Percentiles rank a stretch among this genome's conserved stretches.
These are phyloP conservation scores for Tetanocera ferruginea DNA, from an alignment of 2,888 invertebrate genomes.

Conservation along the genomic window DNA sequence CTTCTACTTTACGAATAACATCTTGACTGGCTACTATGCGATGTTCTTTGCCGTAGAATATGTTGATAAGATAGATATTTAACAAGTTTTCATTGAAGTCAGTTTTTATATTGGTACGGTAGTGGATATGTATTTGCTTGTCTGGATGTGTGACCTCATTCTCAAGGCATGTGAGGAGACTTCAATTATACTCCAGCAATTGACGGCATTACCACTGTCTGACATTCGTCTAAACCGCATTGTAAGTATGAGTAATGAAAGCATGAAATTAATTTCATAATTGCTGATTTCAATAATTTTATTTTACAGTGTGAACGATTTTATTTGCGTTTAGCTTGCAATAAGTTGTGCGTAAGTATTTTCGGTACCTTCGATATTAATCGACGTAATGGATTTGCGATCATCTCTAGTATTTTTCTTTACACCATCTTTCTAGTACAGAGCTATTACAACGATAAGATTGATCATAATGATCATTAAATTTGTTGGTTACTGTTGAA, in stretches of 20 bases:
- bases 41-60: background rate
- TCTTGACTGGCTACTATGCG: background rate
- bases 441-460: background rate
- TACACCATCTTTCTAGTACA: slow-evolving; percentile 16
- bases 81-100: no score
- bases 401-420: background rate
- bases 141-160: background rate
- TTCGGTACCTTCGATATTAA: background rate
- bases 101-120: background rate
- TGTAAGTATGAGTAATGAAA: background rate
- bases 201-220: background rate
- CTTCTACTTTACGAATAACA: background rate
- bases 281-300: background rate
- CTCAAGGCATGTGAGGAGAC: background rate
- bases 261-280: background rate
- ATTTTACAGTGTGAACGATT: background rate
- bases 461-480: background rate
- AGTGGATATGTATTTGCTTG: slow-evolving; percentile 6
- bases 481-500: no score
- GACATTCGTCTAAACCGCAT: background rate
- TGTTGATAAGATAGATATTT: no score
- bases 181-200: background rate
- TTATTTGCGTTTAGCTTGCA: background rate
- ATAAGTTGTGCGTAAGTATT: background rate
- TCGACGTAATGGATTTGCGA: background rate